Evolutionary conservation across 2,113 vertebrate genomes (phyloP).

Genomic region (Scophthalmus maximus): DNA sequence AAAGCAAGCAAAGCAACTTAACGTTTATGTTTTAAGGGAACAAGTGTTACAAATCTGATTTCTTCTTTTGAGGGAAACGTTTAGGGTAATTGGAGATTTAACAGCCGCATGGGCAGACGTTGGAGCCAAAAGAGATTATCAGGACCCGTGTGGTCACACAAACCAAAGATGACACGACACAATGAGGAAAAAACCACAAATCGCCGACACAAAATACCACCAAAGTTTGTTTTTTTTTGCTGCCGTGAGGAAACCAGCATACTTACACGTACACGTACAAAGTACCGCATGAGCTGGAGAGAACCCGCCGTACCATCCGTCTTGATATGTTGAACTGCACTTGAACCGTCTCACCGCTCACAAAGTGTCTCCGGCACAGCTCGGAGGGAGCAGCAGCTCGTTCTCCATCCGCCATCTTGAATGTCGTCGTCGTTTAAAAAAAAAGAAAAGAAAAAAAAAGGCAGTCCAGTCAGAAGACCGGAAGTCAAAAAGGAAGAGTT

Average conservation of each 20-base stretch:
- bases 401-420: conserved; percentile 52
- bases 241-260: conserved; percentile 44
- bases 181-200: conserved; percentile 12
- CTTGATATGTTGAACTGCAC: conserved; percentile 72
- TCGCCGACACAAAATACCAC: conserved; percentile 39
- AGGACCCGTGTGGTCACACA: conserved; percentile 2
- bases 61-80: background rate
- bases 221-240: conserved; percentile 37
- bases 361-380: conserved; percentile 33
- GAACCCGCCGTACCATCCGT: conserved; percentile 47
- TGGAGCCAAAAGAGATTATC: conserved; percentile 5
- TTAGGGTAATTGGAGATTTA: background rate
- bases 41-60: background rate
- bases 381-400: conserved; percentile 31
- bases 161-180: conserved; percentile 30
- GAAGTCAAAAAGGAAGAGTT: conserved; percentile 63
- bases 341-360: conserved; percentile 41
- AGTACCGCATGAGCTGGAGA: conserved; percentile 54
- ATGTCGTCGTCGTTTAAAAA: conserved; percentile 52
- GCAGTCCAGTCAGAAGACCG: conserved; percentile 68
- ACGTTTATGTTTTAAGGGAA: background rate
- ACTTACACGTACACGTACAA: conserved; percentile 60
- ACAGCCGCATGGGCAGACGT: conserved; percentile 20
- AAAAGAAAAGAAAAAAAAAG: conserved; percentile 68
- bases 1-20: background rate